These are phyloP conservation scores for Semicossyphus pulcher DNA, from an alignment of 2,113 vertebrate species.

Conservation along the genomic window DNA sequence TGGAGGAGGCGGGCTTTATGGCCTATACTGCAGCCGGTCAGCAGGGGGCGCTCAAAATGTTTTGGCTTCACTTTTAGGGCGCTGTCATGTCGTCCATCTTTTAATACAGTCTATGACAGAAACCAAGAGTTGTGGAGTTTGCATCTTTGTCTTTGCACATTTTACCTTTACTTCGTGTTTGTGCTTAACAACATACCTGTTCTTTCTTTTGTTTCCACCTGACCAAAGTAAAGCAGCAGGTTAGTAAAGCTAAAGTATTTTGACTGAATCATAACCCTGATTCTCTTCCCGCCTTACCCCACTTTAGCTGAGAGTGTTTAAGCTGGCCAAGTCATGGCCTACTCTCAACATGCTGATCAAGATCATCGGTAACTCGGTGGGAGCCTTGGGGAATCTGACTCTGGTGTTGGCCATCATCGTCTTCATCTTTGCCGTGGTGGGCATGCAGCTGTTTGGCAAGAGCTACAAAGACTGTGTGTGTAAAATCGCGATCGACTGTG, in stretches of 20 bases:
- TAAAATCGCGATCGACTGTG: constrained; percentile 90
- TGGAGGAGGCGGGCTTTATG: too few relatives aligned
- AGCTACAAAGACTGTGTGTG: constrained; percentile 99
- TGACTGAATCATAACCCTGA: constrained; percentile 17
- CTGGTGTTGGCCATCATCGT: constrained; percentile 99
- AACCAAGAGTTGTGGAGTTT: too few relatives aligned
- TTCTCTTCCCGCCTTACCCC: constrained; percentile 23
- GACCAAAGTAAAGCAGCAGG: background rate
- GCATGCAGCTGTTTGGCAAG: constrained; percentile 99
- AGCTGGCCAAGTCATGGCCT: constrained; percentile 98
- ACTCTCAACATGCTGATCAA: constrained; percentile 99
- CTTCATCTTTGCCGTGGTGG: constrained; percentile 99
- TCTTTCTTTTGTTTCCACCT: background rate
- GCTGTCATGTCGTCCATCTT: too few relatives aligned
- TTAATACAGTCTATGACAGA: too few relatives aligned
- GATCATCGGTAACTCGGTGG: constrained; percentile 99
- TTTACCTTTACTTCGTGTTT: too few relatives aligned
- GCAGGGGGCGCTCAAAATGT: too few relatives aligned
- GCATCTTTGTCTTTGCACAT: too few relatives aligned
- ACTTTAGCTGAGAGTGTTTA: constrained; percentile 94
- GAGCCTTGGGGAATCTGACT: constrained; percentile 97
- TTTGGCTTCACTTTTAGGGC: too few relatives aligned
- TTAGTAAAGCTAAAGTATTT: constrained; percentile 7
- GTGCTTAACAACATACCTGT: background rate
- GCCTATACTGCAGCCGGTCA: too few relatives aligned